These are phyloP conservation scores for Hyposoter dolosus DNA, from an alignment of 2,888 invertebrate genomes.

Conservation along the genomic window DNA sequence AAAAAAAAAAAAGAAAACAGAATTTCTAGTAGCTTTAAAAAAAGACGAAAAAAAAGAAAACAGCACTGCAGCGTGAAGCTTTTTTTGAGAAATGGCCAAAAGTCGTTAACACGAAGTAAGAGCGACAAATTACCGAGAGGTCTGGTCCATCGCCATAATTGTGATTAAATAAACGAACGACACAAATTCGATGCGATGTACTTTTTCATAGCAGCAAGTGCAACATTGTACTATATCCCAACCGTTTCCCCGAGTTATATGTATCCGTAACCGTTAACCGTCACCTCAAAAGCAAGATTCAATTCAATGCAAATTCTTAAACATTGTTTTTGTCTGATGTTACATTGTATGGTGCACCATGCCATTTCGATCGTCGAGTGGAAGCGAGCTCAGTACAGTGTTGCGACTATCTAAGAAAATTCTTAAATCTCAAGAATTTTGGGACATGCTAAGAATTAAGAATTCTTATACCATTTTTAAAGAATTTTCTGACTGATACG, in stretches of 20 bases:
- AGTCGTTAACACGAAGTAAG: slow-evolving; percentile 15
- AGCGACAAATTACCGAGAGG: slow-evolving; percentile 25
- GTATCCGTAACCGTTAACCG: too few relatives aligned
- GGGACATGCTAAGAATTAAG: slow-evolving; percentile 11
- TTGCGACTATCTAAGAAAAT: slow-evolving; percentile 36
- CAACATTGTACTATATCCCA: too few relatives aligned
- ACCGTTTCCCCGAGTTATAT: too few relatives aligned
- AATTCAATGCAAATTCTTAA: not conserved
- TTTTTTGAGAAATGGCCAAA: slow-evolving; percentile 49
- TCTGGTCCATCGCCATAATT: not conserved
- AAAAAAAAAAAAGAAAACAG: not conserved
- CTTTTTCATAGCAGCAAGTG: too few relatives aligned
- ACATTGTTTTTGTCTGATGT: not conserved
- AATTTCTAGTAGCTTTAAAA: slow-evolving; percentile 15
- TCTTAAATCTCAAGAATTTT: slow-evolving; percentile 31
- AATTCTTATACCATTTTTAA: slow-evolving; percentile 16
- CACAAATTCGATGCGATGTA: too few relatives aligned
- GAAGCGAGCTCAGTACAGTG: slow-evolving; percentile 6
- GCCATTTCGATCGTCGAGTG: not conserved
- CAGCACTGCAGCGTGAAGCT: not conserved
- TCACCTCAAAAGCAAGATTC: too few relatives aligned
- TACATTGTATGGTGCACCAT: slow-evolving; percentile 1
- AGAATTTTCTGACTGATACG: slow-evolving; percentile 3
- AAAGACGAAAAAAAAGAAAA: not conserved
- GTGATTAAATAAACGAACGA: too few relatives aligned